Evolutionary conservation across 2,113 vertebrate species (phyloP), one percentile per base, ranked within the genome.

Genomic region (Hemichromis elongatus): DNA sequence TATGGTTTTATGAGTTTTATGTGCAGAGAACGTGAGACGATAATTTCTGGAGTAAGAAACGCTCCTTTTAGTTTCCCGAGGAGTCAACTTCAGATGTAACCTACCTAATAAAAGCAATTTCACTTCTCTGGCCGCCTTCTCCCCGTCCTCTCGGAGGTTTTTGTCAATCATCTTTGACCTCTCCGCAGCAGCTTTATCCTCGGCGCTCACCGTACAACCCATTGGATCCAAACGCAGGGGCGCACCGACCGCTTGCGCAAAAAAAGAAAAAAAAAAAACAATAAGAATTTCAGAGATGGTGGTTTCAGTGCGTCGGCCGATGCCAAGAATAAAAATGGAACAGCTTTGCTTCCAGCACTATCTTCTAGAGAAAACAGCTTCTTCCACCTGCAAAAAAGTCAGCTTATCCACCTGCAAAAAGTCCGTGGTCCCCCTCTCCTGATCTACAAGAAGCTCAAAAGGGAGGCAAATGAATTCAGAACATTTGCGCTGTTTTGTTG

Each of bases 131-230:
- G 98, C 97, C 52, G 98, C 98, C 92, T 99, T 99, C 96, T 99
- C 98, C 77, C 98, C 98, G 80, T 99, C 98, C 86, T 98, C 98
- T 9, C 98, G 96, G 79, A 99, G 97, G 91, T 99, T 99, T 93
- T 98, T 98, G 95, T 99, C 98, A 92, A 99, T 99, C 97, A 98
- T 98, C 92, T 98, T 98, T 53, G 98, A 99, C 93, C 98, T 97
- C 95, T 99, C 97, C 77, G 97, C 97, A 37, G 98, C 98, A 92
- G 97, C 97, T 96, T 99, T 98, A 93, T 98, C 98, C 93, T 99
- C 98, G 82, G 98, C 96, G 94, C 98, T 99, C 96, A 98, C 97
- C 66, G 98, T 98, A 89, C 98, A 99, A 81, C 97, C 98, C 98
- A 99, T 63, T 98, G 95, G 94, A 92, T 96, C 96, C 94, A 89